Percentiles rank a stretch among this genome's conserved stretches.
These are phyloP conservation scores for Podotricha telesiphe DNA, from an alignment of 2,888 invertebrate genomes.

Conservation along the genomic window DNA sequence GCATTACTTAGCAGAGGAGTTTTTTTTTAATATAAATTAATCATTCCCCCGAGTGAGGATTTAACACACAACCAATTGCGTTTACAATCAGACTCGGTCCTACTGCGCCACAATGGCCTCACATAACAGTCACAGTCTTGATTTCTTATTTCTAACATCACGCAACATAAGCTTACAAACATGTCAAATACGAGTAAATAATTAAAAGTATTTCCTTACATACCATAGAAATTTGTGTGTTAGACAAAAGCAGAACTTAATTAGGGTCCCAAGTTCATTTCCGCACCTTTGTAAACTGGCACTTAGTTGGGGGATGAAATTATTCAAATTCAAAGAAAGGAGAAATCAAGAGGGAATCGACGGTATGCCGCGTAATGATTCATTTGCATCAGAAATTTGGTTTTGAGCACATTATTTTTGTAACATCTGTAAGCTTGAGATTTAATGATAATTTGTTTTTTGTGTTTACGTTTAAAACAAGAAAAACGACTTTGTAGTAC, in stretches of 20 bases:
- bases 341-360: constrained; percentile 48
- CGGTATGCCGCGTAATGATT: constrained; percentile 47
- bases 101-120: no score
- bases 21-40: no score
- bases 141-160: no score
- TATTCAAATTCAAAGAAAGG: constrained; percentile 51
- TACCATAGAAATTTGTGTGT: constrained; percentile 6
- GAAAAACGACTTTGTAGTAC: no score
- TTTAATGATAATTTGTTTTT: neutral
- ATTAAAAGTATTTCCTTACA: no score
- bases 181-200: no score
- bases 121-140: no score
- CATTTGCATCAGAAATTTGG: constrained; percentile 44
- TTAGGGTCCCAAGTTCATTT: constrained; percentile 50
- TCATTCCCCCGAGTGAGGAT: no score
- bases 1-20: no score
- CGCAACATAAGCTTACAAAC: no score
- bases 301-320: constrained; percentile 46
- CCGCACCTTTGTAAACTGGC: constrained; percentile 49
- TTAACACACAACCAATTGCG: no score
- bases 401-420: constrained; percentile 31
- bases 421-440: constrained; percentile 26
- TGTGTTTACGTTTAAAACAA: neutral
- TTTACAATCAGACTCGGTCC: no score
- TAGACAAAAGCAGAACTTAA: constrained; percentile 46